phyloP scores from a whole-genome alignment of 92 coral and sea anemone genomes.

The Micromussa lordhowensis region DNA sequence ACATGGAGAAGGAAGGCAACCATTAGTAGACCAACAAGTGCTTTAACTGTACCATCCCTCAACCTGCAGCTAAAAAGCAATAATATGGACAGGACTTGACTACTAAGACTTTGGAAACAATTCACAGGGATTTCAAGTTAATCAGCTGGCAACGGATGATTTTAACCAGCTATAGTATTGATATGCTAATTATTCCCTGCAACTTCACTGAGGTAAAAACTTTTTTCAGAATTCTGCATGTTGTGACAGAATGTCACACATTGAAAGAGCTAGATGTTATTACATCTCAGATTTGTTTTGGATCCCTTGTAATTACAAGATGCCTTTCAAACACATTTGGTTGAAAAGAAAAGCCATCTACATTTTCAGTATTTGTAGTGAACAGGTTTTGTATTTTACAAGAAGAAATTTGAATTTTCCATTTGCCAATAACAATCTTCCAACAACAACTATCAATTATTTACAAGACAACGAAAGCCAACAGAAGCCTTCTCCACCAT shows the following conservation, averaged over 20 bases:
- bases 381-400: neutral
- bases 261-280: too few species aligned
- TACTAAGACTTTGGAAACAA: neutral
- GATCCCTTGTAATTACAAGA: neutral
- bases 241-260: too few species aligned
- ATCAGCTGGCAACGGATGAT: neutral
- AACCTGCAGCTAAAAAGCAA: conserved; percentile 45
- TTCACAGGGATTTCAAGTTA: neutral
- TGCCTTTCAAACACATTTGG: neutral
- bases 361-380: neutral
- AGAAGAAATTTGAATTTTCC: neutral
- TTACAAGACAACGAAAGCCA: neutral
- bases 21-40: conserved; percentile 51
- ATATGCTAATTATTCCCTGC: too few species aligned
- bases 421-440: neutral
- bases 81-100: conserved; percentile 27
- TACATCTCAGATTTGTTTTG: neutral
- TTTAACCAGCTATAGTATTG: neutral
- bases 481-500: neutral
- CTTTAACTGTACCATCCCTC: conserved; percentile 51
- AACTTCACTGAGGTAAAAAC: neutral
- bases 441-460: neutral
- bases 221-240: neutral
- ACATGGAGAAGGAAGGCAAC: conserved; percentile 62
- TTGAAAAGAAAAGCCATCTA: neutral